These are phyloP conservation scores for Trachurus trachurus DNA, from an alignment of 2,797 vertebrate species.

Conservation along the genomic window DNA sequence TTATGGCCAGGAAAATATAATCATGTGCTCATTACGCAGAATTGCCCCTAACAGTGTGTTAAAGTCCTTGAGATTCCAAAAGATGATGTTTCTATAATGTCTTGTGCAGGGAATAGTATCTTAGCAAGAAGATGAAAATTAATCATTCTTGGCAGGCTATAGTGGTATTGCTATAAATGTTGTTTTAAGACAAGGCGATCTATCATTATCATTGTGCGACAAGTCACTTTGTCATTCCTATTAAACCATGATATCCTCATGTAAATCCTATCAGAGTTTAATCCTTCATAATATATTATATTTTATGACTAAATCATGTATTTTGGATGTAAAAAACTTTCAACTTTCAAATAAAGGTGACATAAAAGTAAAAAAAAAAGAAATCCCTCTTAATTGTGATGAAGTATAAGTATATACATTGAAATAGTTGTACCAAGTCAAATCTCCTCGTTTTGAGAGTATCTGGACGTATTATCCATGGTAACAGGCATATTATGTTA, in stretches of 20 bases:
- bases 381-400: neutral
- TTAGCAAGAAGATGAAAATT: neutral
- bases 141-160: neutral
- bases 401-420: neutral
- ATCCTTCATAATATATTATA: neutral
- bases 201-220: neutral
- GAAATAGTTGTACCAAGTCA: neutral
- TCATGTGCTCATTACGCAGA: neutral
- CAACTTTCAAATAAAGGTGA: neutral
- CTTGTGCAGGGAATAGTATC: neutral
- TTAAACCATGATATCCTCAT: neutral
- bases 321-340: neutral
- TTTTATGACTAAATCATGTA: neutral
- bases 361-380: neutral
- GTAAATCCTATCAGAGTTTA: neutral
- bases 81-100: neutral
- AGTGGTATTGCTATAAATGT: neutral
- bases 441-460: neutral
- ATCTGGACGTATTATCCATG: neutral
- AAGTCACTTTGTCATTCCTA: neutral
- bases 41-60: neutral
- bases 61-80: neutral
- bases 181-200: neutral
- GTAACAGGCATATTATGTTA: neutral
- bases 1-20: neutral